Conservation (phyloP, 2,113 vertebrate genomes). For the Verasper variegatus region DNA sequence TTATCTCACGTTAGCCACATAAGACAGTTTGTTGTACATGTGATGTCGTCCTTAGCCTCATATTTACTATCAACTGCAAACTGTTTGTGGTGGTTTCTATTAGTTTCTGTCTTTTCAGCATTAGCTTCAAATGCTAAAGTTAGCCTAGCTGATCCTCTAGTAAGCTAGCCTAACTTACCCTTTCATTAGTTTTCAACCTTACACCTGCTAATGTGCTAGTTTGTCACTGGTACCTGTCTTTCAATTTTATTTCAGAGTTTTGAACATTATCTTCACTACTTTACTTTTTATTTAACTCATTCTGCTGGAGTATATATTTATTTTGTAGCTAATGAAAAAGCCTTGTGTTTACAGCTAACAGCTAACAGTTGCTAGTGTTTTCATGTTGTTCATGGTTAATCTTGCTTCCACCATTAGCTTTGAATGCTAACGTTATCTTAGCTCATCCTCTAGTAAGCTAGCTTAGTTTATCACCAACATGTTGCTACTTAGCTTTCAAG, state of each 20-base stretch:
- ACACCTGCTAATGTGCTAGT: background rate
- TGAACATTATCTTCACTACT: background rate
- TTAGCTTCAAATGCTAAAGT: constrained; percentile 1
- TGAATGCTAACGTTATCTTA: too few relatives aligned
- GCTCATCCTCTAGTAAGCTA: too few relatives aligned
- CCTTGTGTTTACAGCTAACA: too few relatives aligned
- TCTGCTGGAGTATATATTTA: background rate
- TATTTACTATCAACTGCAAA: background rate
- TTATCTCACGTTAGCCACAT: background rate
- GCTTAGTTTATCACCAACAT: too few relatives aligned
- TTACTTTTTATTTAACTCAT: background rate
- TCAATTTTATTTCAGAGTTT: background rate
- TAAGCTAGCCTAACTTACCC: background rate
- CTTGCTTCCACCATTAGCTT: too few relatives aligned
- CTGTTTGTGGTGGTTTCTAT: background rate
- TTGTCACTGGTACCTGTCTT: background rate
- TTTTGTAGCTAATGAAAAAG: background rate
- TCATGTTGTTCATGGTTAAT: too few relatives aligned
- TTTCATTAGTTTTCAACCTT: background rate
- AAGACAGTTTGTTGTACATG: too few relatives aligned
- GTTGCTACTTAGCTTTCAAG: too few relatives aligned
- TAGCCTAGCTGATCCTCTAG: background rate
- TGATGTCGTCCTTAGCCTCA: background rate
- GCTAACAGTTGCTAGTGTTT: too few relatives aligned
- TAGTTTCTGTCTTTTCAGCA: background rate